A percentile compares a stretch with the other conserved stretches of the same genome.
phyloP scores from a whole-genome alignment of 2,797 vertebrate genomes.

The Halcyon leucocephala region DNA sequence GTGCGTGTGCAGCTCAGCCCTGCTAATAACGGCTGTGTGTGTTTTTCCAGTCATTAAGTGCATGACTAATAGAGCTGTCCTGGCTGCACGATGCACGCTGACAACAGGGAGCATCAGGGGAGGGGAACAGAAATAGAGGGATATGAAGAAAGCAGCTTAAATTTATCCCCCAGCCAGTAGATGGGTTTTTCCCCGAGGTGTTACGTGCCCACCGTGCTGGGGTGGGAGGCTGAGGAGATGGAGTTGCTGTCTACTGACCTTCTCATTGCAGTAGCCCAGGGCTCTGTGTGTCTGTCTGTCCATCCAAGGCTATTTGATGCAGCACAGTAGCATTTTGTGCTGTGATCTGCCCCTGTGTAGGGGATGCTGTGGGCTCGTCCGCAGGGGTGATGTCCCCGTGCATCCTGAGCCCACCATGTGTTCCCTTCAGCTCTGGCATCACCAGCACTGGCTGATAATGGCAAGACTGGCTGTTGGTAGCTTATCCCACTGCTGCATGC shows the following conservation, averaged over 20 bases:
- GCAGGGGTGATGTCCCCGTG: accelerated
- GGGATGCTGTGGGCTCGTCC: accelerated
- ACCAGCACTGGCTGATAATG: neutral
- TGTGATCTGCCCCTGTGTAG: accelerated
- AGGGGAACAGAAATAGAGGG: neutral
- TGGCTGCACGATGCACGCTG: neutral
- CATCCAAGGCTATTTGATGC: accelerated
- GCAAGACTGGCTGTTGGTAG: accelerated
- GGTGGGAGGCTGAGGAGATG: neutral
- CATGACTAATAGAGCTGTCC: neutral
- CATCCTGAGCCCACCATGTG: accelerated
- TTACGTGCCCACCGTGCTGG: accelerated
- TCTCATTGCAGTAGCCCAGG: accelerated
- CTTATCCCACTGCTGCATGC: accelerated
- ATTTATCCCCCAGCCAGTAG: neutral
- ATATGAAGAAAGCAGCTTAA: neutral
- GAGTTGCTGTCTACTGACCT: accelerated
- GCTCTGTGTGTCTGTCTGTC: neutral
- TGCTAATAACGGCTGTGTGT: neutral
- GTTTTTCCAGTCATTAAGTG: neutral
- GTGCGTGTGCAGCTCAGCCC: neutral
- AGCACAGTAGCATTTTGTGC: no score
- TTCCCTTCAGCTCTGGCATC: accelerated
- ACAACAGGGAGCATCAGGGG: neutral
- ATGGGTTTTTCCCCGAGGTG: neutral